These are phyloP conservation scores for Sphinx pinastri DNA, from an alignment of 2,888 invertebrate species.

Conservation along the genomic window DNA sequence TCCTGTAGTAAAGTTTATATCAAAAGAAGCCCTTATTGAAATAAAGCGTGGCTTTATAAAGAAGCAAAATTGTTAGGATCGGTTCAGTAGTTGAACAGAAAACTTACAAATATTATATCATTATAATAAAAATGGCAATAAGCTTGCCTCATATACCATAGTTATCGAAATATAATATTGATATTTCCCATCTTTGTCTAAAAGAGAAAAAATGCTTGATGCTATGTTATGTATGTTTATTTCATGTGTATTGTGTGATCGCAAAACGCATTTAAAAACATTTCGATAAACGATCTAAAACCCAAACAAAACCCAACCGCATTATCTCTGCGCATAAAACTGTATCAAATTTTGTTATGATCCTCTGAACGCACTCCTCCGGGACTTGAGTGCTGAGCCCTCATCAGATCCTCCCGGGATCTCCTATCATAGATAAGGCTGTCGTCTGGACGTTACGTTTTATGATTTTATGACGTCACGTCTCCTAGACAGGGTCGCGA, in stretches of 20 bases:
- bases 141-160: too few relatives aligned
- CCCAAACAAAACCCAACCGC: neutral
- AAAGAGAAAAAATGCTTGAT: too few relatives aligned
- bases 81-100: too few relatives aligned
- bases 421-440: conserved; percentile 4
- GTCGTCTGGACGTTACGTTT: conserved; percentile 14
- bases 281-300: neutral
- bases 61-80: too few relatives aligned
- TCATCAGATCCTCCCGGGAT: neutral
- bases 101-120: neutral
- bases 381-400: neutral
- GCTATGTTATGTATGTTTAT: too few relatives aligned
- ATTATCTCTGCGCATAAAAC: conserved; percentile 1
- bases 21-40: too few relatives aligned
- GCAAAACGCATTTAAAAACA: neutral
- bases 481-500: neutral
- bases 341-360: neutral
- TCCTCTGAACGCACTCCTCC: neutral
- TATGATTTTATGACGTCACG: conserved; percentile 8
- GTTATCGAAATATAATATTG: too few relatives aligned
- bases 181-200: too few relatives aligned
- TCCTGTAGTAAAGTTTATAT: too few relatives aligned
- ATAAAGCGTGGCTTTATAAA: too few relatives aligned
- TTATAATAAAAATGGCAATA: neutral
- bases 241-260: too few relatives aligned